Conservation (phyloP, 23 tunicate genomes). For the Corella eumyota region DNA sequence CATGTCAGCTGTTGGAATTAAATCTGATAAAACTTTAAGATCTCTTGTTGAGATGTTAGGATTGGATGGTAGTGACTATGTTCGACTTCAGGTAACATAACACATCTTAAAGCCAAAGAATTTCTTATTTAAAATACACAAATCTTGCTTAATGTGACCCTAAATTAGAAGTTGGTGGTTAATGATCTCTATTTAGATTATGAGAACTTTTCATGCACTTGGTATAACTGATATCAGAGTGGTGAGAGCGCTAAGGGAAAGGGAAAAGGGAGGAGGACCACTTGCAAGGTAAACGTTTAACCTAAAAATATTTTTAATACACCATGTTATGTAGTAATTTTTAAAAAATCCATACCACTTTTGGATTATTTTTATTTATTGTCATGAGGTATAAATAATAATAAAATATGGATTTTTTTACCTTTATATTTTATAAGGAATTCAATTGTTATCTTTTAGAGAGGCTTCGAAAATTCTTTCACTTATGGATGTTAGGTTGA, state of each 20-base stretch:
- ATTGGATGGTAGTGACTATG: conserved; percentile 81
- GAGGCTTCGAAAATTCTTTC: conserved; percentile 41
- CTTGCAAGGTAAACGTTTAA: conserved; percentile 47
- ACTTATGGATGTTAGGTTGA: conserved; percentile 30
- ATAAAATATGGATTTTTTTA: no score
- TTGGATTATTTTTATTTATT: no score
- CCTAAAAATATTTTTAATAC: no score
- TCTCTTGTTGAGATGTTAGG: conserved; percentile 78
- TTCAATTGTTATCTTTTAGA: no score
- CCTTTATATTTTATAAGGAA: no score
- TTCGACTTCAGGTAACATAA: conserved; percentile 69
- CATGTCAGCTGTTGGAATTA: conserved; percentile 77
- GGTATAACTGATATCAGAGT: conserved; percentile 70
- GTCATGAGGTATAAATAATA: no score
- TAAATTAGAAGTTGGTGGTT: background rate
- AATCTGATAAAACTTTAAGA: conserved; percentile 54
- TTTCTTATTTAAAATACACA: no score
- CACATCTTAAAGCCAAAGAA: no score
- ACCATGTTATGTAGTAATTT: no score
- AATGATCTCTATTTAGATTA: conserved; percentile 18
- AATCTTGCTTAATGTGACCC: background rate
- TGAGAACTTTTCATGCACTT: conserved; percentile 67
- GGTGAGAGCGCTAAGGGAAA: conserved; percentile 63
- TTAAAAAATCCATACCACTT: no score
- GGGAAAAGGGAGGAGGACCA: conserved; percentile 63